A percentile compares a stretch with the other conserved stretches of the same genome.
These are phyloP conservation scores for Poeciliopsis gracilis DNA, from an alignment of 2,797 vertebrate genomes.

Conservation along the genomic window DNA sequence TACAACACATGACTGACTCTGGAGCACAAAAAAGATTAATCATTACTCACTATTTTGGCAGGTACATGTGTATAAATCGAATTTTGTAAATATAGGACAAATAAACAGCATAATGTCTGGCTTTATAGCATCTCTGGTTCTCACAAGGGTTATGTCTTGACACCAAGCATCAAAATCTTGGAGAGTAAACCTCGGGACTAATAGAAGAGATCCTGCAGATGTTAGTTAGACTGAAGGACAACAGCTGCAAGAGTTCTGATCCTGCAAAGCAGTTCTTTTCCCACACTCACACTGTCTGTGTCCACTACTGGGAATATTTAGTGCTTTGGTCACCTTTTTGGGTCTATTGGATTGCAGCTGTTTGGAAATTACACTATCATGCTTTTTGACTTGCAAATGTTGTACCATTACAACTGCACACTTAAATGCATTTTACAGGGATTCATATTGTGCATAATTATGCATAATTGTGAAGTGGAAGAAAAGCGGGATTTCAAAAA, in stretches of 20 bases:
- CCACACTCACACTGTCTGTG: constrained; percentile 19
- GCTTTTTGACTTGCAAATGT: not conserved
- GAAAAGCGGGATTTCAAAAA: not conserved
- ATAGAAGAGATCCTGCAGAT: constrained; percentile 21
- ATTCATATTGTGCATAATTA: not conserved
- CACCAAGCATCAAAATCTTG: constrained; percentile 24
- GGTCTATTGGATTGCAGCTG: constrained; percentile 1
- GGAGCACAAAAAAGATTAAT: not conserved
- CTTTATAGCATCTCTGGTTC: constrained; percentile 36
- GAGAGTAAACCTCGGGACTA: constrained; percentile 16
- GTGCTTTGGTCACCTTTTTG: constrained; percentile 8
- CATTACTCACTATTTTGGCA: not conserved
- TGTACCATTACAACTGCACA: not conserved
- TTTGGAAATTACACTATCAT: not conserved
- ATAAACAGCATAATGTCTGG: constrained; percentile 21
- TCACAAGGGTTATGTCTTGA: constrained; percentile 39
- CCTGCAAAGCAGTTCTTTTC: constrained; percentile 27
- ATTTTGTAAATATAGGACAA: not conserved
- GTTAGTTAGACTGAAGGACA: constrained; percentile 48
- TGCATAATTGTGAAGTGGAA: not conserved
- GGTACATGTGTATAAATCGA: not conserved
- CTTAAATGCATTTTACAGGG: not conserved
- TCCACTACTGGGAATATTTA: constrained; percentile 28
- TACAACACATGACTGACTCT: not conserved
- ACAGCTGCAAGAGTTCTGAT: constrained; percentile 69